Base-by-base conservation (phyloP, 1,140 invertebrate species). In the Hyles vespertilio region DNA sequence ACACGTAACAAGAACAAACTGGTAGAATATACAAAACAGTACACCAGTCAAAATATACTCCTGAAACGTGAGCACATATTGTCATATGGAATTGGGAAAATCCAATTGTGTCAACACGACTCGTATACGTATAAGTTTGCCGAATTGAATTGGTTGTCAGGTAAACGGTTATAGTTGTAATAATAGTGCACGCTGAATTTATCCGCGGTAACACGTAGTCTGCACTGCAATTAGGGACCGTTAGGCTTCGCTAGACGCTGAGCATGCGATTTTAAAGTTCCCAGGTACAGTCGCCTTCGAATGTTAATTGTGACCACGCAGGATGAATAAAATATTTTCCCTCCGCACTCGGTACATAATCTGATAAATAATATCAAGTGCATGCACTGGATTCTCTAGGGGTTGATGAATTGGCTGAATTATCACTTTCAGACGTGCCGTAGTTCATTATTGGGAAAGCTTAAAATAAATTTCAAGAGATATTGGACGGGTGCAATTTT, bases 81-180 rank as follows among this genome's bases (percentile, higher is more conserved):
- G 66, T 69, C 67, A 69, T 71, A 74, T 65, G 62, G 63, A 74
- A 69, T 74, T 74, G 69, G 72, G 68, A 65, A 74, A 74, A 74
- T 71, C 69, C 69, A 74, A 74, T 74, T 67, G 65, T 68, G 65
- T 69, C 67, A 69, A 66, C 65, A 61, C 63, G 61, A 52, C 33
- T 56, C 56, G 61, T 59, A 52, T 53, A 48, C 43, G 58, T 52
- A 58, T 64, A 67, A 69, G 72, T 72, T 72, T 69, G 67, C 63
- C 52, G 68, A 79, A 74, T 76, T 72, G 71, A 76, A 75, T 70
- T 66, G 67, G 70, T 67, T 63, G 63, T 50, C 70, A 79, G 70
- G 68, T 73, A 70, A 78, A 74, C 69, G 65, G 69, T 80, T 74
- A 78, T 74, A 58, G 68, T 67, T 46, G 58, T 71, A 78, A 80